Percentiles rank a stretch among this genome's conserved stretches.
These are phyloP conservation scores for Leptinotarsa texana DNA, from an alignment of 1,140 invertebrate species.

Conservation along the genomic window DNA sequence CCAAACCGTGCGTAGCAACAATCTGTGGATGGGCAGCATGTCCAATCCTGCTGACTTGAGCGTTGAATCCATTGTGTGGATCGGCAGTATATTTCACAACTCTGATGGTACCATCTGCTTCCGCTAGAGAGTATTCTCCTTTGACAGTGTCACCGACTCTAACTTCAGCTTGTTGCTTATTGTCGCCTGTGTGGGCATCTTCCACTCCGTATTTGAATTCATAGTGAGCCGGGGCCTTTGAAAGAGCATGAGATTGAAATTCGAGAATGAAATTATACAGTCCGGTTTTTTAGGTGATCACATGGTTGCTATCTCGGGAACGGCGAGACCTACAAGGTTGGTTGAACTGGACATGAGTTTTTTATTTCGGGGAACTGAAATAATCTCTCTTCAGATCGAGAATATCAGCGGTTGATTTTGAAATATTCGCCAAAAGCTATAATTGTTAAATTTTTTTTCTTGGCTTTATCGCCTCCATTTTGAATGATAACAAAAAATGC, in stretches of 20 bases:
- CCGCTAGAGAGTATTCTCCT: constrained; percentile 60
- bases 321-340: too few species aligned
- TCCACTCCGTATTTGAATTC: constrained; percentile 72
- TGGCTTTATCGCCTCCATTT: too few species aligned
- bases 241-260: background rate
- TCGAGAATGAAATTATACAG: background rate
- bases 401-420: too few species aligned
- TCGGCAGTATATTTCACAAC: constrained; percentile 65
- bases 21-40: constrained; percentile 27
- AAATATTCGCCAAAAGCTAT: too few species aligned
- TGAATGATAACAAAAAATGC: too few species aligned
- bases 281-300: too few species aligned
- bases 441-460: too few species aligned
- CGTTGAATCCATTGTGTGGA: constrained; percentile 28
- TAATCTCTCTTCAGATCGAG: too few species aligned
- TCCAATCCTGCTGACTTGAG: constrained; percentile 18
- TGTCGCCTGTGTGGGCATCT: constrained; percentile 69
- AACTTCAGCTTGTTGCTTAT: constrained; percentile 59
- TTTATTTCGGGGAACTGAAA: too few species aligned
- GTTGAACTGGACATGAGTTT: too few species aligned
- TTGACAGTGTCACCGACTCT: constrained; percentile 47
- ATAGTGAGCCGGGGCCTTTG: constrained; percentile 63
- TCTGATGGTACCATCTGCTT: constrained; percentile 64
- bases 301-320: too few species aligned
- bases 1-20: constrained; percentile 8